Evolutionary conservation across 2,888 invertebrate species (phyloP).

Genomic region (Gortyna flavago): DNA sequence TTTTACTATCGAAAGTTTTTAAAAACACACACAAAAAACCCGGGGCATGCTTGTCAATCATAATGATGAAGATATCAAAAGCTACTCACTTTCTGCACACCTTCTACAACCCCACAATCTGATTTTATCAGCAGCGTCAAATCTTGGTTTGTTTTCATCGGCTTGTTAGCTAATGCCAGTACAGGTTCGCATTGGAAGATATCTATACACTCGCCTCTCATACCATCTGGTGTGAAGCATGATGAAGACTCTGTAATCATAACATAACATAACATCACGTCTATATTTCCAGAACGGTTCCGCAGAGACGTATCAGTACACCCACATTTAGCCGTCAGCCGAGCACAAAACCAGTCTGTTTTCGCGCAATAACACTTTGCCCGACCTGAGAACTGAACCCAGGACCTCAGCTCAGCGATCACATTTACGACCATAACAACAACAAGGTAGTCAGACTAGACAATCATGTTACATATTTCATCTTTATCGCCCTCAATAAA

Average conservation of each 20-base stretch:
- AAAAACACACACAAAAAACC: not conserved
- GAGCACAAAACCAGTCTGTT: not conserved
- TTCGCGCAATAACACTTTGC: not conserved
- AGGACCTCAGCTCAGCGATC: not conserved
- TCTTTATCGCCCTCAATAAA: not conserved
- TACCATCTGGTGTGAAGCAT: slow-evolving; percentile 4
- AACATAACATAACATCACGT: not conserved
- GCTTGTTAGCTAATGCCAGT: not conserved
- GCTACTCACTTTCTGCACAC: not conserved
- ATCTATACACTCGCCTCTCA: not conserved
- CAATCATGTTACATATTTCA: not conserved
- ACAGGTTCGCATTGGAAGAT: not conserved
- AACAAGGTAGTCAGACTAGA: not conserved
- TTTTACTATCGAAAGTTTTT: not conserved
- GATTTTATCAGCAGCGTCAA: not conserved
- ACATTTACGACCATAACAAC: not conserved
- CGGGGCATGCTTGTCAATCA: not conserved
- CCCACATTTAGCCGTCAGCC: not conserved
- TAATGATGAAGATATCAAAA: not conserved
- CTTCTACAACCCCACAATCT: not conserved
- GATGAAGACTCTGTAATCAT: slow-evolving; percentile 2
- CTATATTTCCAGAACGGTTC: not conserved
- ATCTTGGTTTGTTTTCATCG: not conserved
- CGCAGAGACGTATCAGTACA: too few relatives aligned
- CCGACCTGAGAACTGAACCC: not conserved